Percentiles rank a stretch among this genome's conserved stretches.
Evolutionary conservation across 2,888 invertebrate species (phyloP).

Genomic region (Morpho achilles): DNA sequence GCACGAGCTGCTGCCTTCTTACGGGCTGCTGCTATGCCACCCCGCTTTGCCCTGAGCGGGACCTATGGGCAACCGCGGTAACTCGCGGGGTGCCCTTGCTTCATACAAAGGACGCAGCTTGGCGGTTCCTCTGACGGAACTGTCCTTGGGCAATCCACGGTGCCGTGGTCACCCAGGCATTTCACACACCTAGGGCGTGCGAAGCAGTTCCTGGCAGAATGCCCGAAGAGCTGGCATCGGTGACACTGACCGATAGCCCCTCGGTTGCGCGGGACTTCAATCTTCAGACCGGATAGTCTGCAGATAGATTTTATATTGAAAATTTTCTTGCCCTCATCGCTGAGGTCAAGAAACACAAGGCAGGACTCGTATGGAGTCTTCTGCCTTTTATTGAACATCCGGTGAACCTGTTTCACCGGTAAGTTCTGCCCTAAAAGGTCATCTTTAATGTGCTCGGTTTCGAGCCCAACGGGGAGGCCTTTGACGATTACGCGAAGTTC

Average conservation of each 20-base stretch:
- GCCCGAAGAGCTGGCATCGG: constrained; percentile 2
- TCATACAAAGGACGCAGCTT: constrained; percentile 4
- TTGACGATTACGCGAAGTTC: background rate
- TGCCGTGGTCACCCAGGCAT: constrained; percentile 3
- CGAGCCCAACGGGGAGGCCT: background rate
- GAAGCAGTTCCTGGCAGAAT: background rate
- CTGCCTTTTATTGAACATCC: background rate
- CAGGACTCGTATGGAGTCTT: constrained; percentile 2
- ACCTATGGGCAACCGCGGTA: too few species aligned
- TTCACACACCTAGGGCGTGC: background rate
- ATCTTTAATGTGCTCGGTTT: background rate
- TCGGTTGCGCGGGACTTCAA: constrained; percentile 1
- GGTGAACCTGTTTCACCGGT: constrained; percentile 1
- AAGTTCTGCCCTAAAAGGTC: constrained; percentile 2
- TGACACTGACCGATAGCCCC: too few species aligned
- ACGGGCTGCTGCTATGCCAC: background rate
- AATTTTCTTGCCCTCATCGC: background rate
- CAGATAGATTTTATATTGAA: background rate
- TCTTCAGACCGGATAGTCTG: background rate
- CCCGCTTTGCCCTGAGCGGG: background rate
- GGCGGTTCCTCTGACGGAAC: constrained; percentile 5
- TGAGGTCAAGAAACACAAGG: background rate
- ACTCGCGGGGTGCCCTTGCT: background rate
- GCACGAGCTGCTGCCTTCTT: background rate
- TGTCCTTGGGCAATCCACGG: background rate